Base-by-base conservation (phyloP, 2,113 vertebrate species). In the Xiphophorus couchianus region DNA sequence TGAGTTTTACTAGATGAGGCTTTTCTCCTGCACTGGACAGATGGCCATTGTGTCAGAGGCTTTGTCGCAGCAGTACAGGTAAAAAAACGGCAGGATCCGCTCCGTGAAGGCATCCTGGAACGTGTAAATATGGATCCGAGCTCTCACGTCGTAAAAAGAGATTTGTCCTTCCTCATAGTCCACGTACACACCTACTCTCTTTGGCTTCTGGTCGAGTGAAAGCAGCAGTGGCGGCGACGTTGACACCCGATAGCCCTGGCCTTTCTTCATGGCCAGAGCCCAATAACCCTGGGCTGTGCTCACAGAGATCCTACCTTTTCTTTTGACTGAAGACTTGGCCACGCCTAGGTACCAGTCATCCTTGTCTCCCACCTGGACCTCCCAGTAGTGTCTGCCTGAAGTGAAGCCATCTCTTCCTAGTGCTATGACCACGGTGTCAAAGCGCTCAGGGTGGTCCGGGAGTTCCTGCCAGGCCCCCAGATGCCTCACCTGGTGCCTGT, bases 81-180 rank as follows among this genome's bases (percentile, higher is more conserved):
- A 95, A 84, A 97, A 97, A 61, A 97, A 95, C 0, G 96, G 96
- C 76, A 93, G 90, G 1, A 97, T 89, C 83, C 95, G 96, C 74
- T 95, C 96, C 0, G 72, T 93, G 71, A 97, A 96, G 0, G 80
- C 92, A 1, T 95, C 96, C 48, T 85, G 94, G 67, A 97, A 95
- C 0, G 96, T 97, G 48, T 95, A 96, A 79, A 97, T 95, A 58
- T 95, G 95, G 9, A 84, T 90, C 77, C 73, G 80, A n/a, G 84
- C 84, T 60, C 62, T 81, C n/a, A 92, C 92, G 1, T 97, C 95
- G 28, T 97, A 97, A 79, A 97, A 97, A 0, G 96, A 95, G 69
- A 97, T 81, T 4, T 95, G 94, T 1, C 96, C 96, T 9, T 95
- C 96, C 58, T 97, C 96, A 0, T 94, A 95, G 92, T 97, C 96